Conservation (phyloP, 2,113 vertebrate species). For the Muntiacus reevesi region DNA sequence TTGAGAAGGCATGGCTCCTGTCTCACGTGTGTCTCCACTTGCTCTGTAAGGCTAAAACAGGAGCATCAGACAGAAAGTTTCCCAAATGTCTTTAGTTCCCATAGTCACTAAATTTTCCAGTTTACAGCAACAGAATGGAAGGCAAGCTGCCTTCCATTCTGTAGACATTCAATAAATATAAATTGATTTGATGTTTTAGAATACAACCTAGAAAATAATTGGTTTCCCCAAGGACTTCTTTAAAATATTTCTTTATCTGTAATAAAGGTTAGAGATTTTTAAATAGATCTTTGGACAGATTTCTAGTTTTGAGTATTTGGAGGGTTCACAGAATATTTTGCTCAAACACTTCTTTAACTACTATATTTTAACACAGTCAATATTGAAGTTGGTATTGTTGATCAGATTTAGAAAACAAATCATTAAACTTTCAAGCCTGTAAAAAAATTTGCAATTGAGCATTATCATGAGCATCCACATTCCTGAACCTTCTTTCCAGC, state of each 20-base stretch:
- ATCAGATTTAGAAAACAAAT: not conserved
- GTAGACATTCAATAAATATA: not conserved
- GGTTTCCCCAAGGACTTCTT: not conserved
- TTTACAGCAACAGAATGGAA: not conserved
- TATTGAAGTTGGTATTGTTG: not conserved
- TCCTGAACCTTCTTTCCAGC: not conserved
- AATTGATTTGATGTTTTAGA: not conserved
- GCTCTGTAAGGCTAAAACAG: not conserved
- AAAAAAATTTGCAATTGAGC: not conserved
- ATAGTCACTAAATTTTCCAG: not conserved
- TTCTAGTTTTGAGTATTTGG: conserved; percentile 11
- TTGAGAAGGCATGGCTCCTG: not conserved
- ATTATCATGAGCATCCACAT: not conserved
- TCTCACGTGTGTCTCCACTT: not conserved
- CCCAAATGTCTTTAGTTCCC: not conserved
- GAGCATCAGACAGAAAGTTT: not conserved
- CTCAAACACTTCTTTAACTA: not conserved
- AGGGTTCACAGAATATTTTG: not conserved
- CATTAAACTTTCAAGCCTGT: not conserved
- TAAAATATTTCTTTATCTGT: not conserved
- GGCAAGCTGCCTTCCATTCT: not conserved
- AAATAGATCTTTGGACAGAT: conserved; percentile 4
- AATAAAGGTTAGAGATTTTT: not conserved
- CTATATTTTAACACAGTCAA: not conserved
- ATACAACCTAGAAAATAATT: not conserved